Evolutionary conservation across 2,113 vertebrate genomes (phyloP).

Genomic region (Cromileptes altivelis): DNA sequence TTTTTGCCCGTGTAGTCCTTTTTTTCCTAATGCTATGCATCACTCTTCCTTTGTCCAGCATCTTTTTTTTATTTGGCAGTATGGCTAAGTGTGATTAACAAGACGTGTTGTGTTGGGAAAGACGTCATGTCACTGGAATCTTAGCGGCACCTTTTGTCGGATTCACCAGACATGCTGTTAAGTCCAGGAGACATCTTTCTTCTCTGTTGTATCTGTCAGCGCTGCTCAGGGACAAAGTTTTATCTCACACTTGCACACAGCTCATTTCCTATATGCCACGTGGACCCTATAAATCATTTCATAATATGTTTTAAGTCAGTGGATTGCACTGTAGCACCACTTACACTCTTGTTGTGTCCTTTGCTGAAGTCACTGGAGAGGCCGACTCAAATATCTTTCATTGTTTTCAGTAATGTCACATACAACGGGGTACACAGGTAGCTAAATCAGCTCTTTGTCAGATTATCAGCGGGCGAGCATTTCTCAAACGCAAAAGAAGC

Average conservation of each 20-base stretch:
- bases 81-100: slow-evolving; percentile 74
- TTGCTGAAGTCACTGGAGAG: slow-evolving; percentile 37
- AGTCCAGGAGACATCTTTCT: slow-evolving; percentile 52
- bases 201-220: slow-evolving; percentile 54
- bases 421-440: slow-evolving; percentile 45
- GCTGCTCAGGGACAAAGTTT: slow-evolving; percentile 58
- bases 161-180: slow-evolving; percentile 45
- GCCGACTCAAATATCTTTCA: slow-evolving; percentile 23
- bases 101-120: slow-evolving; percentile 45
- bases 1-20: slow-evolving; percentile 47
- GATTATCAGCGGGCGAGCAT: slow-evolving; percentile 61
- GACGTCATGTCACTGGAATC: slow-evolving; percentile 50
- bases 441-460: slow-evolving; percentile 67
- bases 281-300: slow-evolving; percentile 47
- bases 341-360: slow-evolving; percentile 32
- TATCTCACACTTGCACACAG: slow-evolving; percentile 58
- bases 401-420: slow-evolving; percentile 63
- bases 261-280: slow-evolving; percentile 59
- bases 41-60: slow-evolving; percentile 48
- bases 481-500: slow-evolving; percentile 60
- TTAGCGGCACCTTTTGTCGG: slow-evolving; percentile 54
- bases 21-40: slow-evolving; percentile 36
- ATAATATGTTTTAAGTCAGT: slow-evolving; percentile 34
- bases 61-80: slow-evolving; percentile 48
- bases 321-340: slow-evolving; percentile 24